Conservation (phyloP, 1,140 invertebrate species). For the Brachionus paranguensis region DNA sequence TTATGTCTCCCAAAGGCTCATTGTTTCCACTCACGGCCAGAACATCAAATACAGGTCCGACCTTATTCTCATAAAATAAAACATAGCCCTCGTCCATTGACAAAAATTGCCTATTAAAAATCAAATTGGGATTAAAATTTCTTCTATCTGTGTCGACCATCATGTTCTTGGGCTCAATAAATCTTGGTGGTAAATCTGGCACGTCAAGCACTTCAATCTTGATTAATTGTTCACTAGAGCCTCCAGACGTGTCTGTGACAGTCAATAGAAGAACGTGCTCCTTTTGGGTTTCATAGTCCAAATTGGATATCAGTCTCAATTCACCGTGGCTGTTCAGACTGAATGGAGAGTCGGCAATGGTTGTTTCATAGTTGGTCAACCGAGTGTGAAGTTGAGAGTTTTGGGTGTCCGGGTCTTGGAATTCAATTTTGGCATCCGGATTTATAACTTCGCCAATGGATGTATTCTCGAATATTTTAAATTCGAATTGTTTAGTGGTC, state of each 20-base stretch:
- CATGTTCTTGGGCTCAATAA: slow-evolving; percentile 14
- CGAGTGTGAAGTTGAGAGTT: background rate
- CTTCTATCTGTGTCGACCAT: background rate
- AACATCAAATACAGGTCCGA: slow-evolving; percentile 26
- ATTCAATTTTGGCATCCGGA: background rate
- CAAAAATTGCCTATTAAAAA: slow-evolving; percentile 3
- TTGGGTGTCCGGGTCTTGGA: slow-evolving; percentile 8
- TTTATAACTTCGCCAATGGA: slow-evolving; percentile 31
- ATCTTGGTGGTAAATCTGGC: slow-evolving; percentile 10
- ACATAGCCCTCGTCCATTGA: slow-evolving; percentile 12
- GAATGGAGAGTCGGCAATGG: background rate
- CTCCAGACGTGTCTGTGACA: background rate
- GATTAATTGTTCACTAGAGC: background rate
- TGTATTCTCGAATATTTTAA: slow-evolving; percentile 20
- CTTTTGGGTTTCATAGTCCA: slow-evolving; percentile 32
- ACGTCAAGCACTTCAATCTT: slow-evolving; percentile 19
- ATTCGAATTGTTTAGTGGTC: slow-evolving; percentile 7
- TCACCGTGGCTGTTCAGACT: slow-evolving; percentile 21
- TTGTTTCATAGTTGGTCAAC: background rate
- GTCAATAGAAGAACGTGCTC: slow-evolving; percentile 5
- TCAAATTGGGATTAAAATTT: background rate
- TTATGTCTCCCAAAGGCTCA: slow-evolving; percentile 11
- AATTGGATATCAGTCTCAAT: background rate
- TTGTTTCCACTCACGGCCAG: background rate
- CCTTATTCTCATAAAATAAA: slow-evolving; percentile 34